Percentiles rank a stretch among this genome's conserved stretches.
phyloP scores from a whole-genome alignment of 2,113 vertebrate species.

The Cardinalis cardinalis region DNA sequence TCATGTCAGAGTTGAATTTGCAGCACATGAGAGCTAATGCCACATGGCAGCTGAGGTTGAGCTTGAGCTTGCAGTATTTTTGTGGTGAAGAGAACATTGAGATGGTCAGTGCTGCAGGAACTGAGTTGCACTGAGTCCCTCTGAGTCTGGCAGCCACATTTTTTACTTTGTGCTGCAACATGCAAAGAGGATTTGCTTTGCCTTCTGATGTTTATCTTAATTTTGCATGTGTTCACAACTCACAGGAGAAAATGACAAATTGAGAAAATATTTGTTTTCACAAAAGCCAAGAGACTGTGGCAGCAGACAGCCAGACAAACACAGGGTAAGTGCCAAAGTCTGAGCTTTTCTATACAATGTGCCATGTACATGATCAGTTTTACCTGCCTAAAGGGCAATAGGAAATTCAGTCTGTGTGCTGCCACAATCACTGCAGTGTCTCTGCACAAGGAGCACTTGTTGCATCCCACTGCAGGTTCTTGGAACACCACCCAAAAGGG shows the following conservation, averaged over 20 bases:
- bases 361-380: not conserved
- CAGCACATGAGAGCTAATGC: not conserved
- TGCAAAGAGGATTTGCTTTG: not conserved
- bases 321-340: not conserved
- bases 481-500: constrained; percentile 5
- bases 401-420: not conserved
- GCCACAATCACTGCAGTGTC: not conserved
- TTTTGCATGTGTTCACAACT: constrained; percentile 23
- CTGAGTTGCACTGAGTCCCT: not conserved
- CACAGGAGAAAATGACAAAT: constrained; percentile 28
- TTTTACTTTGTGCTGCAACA: not conserved
- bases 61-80: not conserved
- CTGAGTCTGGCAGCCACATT: not conserved
- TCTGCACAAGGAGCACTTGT: not conserved
- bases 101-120: not conserved
- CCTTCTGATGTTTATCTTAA: constrained; percentile 34
- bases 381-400: not conserved
- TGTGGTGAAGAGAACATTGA: not conserved
- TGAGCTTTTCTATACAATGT: not conserved
- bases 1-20: not conserved
- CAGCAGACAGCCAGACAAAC: constrained; percentile 12
- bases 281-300: not conserved
- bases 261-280: constrained; percentile 53
- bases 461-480: not conserved
- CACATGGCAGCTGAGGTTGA: not conserved